These are phyloP conservation scores for Chaetogeoica ovagalla DNA, from an alignment of 2,888 invertebrate genomes.

Conservation along the genomic window DNA sequence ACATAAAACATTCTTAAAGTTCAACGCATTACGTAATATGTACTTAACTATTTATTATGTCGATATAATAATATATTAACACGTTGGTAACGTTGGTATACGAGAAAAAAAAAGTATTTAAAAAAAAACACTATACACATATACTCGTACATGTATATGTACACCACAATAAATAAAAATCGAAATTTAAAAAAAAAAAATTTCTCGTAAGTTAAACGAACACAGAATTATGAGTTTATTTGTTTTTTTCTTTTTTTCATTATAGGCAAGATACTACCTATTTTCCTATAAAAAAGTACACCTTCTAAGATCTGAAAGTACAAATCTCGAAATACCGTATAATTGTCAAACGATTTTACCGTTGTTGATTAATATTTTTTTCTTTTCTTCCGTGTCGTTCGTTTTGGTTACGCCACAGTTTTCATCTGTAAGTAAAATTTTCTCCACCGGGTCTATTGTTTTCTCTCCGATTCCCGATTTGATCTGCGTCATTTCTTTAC, in stretches of 20 bases:
- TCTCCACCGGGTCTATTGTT: background rate
- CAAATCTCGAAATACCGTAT: conserved; percentile 21
- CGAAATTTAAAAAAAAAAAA: conserved; percentile 3
- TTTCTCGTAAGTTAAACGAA: conserved; percentile 15
- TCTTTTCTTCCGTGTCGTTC: background rate
- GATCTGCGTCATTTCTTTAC: conserved; percentile 43
- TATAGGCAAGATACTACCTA: background rate
- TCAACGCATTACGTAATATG: no score
- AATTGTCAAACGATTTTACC: conserved; percentile 30
- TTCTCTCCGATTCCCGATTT: conserved; percentile 5
- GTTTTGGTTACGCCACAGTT: conserved; percentile 5
- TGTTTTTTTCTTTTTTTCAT: background rate
- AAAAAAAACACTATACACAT: background rate
- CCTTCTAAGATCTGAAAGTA: conserved; percentile 31
- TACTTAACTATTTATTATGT: no score
- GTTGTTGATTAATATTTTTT: background rate
- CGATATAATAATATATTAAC: no score
- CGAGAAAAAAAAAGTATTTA: background rate
- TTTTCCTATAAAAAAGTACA: background rate
- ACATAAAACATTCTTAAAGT: no score
- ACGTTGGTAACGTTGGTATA: no score
- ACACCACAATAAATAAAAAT: conserved; percentile 21
- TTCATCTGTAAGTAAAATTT: conserved; percentile 18
- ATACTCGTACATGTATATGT: background rate
- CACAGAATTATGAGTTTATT: conserved; percentile 5